Conservation (phyloP, 2,113 vertebrate genomes). For the Telmatochromis brichardi region DNA sequence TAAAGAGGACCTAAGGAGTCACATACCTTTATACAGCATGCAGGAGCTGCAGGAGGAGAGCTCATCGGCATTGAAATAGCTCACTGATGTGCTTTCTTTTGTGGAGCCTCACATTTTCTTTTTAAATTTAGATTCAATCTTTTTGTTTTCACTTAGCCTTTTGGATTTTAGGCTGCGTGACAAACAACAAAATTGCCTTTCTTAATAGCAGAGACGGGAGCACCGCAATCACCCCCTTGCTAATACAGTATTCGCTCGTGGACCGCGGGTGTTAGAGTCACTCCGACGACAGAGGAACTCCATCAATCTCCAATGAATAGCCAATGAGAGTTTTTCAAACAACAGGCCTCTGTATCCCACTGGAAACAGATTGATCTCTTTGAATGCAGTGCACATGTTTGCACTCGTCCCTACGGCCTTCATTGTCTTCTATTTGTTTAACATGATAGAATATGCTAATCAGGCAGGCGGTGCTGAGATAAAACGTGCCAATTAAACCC, state of each 20-base stretch:
- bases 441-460: slow-evolving; percentile 70
- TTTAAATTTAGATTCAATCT: not conserved
- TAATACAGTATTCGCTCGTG: not conserved
- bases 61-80: not conserved
- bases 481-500: not conserved
- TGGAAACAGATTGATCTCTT: slow-evolving; percentile 49
- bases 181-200: not conserved
- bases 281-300: slow-evolving; percentile 15
- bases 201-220: not conserved
- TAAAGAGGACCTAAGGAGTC: not conserved
- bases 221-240: not conserved
- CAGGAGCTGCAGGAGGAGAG: not conserved
- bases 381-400: slow-evolving; percentile 48
- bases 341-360: not conserved
- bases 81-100: not conserved
- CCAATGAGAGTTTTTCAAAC: slow-evolving; percentile 33
- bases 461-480: slow-evolving; percentile 10
- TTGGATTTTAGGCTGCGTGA: not conserved
- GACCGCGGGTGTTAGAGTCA: slow-evolving; percentile 10
- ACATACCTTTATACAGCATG: not conserved
- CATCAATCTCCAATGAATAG: slow-evolving; percentile 50
- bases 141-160: not conserved
- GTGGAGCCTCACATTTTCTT: not conserved
- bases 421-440: slow-evolving; percentile 67
- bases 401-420: slow-evolving; percentile 37